A percentile compares a stretch with the other conserved stretches of the same genome.
Evolutionary conservation across 2,888 invertebrate species (phyloP).

Genomic region (Eupithecia vulgata): DNA sequence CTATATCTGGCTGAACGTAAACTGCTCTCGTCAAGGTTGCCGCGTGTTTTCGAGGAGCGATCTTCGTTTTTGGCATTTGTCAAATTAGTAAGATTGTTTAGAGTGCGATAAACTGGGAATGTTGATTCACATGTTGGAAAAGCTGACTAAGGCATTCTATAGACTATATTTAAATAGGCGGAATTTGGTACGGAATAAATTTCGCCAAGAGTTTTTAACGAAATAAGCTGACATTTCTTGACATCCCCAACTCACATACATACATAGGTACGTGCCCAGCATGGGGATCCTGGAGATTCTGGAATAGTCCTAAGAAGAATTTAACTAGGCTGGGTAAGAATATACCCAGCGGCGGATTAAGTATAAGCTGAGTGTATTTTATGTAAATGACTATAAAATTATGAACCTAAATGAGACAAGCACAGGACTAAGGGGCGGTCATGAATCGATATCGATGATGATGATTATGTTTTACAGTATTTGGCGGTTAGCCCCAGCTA

Average conservation of each 20-base stretch:
- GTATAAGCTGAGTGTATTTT: neutral
- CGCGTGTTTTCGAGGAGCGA: constrained; percentile 40
- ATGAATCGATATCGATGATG: neutral
- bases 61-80: constrained; percentile 59
- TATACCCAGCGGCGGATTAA: neutral
- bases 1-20: constrained; percentile 44
- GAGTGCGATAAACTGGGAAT: constrained; percentile 23
- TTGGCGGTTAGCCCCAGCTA: neutral
- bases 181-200: neutral
- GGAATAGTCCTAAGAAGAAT: too few species aligned
- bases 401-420: neutral
- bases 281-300: too few species aligned
- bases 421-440: neutral
- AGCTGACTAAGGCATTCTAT: neutral
- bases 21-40: constrained; percentile 61
- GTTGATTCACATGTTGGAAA: constrained; percentile 27
- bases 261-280: too few species aligned
- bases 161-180: neutral
- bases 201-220: neutral
- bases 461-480: neutral
- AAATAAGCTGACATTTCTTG: neutral
- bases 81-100: constrained; percentile 53
- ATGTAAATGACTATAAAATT: neutral
- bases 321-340: neutral
- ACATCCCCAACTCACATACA: neutral